A percentile compares a stretch with the other conserved stretches of the same genome.
Conservation (phyloP, 2,113 vertebrate species). For the Lethenteron reissneri region DNA sequence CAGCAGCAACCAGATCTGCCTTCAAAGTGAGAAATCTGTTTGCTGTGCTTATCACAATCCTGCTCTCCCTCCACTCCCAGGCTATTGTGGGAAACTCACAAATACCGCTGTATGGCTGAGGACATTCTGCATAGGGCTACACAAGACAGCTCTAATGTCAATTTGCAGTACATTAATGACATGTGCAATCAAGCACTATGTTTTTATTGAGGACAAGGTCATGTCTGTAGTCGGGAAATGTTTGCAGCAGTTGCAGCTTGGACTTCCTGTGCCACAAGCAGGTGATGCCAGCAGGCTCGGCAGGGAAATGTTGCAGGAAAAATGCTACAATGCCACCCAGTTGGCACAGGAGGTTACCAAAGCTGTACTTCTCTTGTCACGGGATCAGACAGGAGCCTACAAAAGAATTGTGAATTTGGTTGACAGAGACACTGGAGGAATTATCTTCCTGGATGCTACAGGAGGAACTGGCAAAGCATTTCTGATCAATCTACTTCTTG, state of each 20-base stretch:
- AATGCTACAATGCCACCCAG: not conserved
- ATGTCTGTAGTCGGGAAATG: not conserved
- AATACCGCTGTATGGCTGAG: not conserved
- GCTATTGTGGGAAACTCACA: not conserved
- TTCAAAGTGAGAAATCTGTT: not conserved
- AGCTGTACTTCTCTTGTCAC: not conserved
- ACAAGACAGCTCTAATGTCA: not conserved
- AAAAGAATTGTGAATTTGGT: not conserved
- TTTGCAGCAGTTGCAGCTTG: not conserved
- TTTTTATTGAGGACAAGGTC: not conserved
- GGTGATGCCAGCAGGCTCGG: not conserved
- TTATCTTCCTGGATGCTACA: not conserved
- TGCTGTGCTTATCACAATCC: not conserved
- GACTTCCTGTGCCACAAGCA: not conserved
- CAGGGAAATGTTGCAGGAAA: not conserved
- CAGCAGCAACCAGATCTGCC: not conserved
- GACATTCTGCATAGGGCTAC: not conserved
- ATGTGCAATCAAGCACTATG: not conserved
- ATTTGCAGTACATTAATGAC: not conserved
- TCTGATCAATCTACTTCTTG: not conserved
- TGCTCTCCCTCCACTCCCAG: not conserved
- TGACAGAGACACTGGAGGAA: not conserved
- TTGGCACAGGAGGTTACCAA: not conserved
- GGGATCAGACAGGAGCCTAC: not conserved
- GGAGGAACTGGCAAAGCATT: not conserved